These are phyloP conservation scores for Pseudomyrmex pallidus DNA, from an alignment of 1,140 invertebrate species.

Conservation along the genomic window DNA sequence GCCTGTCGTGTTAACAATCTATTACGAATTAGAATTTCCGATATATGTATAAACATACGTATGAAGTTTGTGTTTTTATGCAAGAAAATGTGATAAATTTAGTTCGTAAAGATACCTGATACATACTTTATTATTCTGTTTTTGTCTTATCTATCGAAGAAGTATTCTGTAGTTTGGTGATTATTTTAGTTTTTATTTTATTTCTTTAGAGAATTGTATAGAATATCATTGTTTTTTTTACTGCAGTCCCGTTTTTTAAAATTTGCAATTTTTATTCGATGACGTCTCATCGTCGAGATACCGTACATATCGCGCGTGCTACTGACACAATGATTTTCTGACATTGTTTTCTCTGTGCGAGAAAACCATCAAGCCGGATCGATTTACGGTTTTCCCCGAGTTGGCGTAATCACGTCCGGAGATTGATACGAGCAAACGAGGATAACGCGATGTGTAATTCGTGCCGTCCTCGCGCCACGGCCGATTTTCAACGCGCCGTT, in stretches of 20 bases:
- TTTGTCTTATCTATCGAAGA: too few species aligned
- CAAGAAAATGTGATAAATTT: too few species aligned
- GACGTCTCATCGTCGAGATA: too few species aligned
- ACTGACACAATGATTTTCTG: not conserved
- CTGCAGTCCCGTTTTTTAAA: too few species aligned
- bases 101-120: too few species aligned
- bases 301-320: not conserved
- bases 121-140: too few species aligned
- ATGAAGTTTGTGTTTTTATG: too few species aligned
- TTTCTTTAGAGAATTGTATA: too few species aligned
- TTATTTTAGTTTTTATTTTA: too few species aligned
- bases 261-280: too few species aligned
- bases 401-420: not conserved
- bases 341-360: not conserved
- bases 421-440: not conserved
- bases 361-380: not conserved
- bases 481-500: conserved; percentile 47
- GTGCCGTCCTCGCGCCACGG: conserved; percentile 3
- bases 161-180: too few species aligned
- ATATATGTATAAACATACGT: not conserved
- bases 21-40: not conserved
- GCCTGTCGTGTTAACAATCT: not conserved
- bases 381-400: not conserved
- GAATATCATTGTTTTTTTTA: too few species aligned
- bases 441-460: conserved; percentile 44